These are phyloP conservation scores for Cygnus atratus DNA, from an alignment of 2,113 vertebrate genomes.

Conservation along the genomic window DNA sequence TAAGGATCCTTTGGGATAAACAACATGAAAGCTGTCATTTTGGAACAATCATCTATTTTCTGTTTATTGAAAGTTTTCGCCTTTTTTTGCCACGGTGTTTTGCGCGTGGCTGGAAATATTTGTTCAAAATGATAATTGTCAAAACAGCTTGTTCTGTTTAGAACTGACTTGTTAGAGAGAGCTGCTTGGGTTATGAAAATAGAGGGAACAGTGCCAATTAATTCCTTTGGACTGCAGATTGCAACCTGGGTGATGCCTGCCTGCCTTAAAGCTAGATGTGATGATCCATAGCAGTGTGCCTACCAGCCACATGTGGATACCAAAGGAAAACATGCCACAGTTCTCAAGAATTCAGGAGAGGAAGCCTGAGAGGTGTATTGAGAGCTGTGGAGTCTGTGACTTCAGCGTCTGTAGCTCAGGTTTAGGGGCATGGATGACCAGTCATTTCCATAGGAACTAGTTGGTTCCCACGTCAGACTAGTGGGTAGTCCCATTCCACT, in stretches of 20 bases:
- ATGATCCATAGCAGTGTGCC: accelerated
- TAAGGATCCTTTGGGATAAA: conserved; percentile 66
- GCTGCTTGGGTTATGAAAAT: background rate
- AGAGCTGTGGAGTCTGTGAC: background rate
- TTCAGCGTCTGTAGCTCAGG: background rate
- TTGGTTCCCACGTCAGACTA: background rate
- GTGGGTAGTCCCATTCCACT: background rate
- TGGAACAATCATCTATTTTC: conserved; percentile 62
- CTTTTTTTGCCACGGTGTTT: conserved; percentile 44
- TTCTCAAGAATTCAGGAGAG: background rate
- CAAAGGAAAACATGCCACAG: background rate
- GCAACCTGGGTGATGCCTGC: background rate
- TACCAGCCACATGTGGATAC: background rate
- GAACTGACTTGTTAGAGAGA: background rate
- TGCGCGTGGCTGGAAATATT: conserved; percentile 44
- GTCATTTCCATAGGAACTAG: accelerated
- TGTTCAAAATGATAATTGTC: conserved; percentile 52
- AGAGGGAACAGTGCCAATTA: background rate
- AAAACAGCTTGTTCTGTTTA: conserved; percentile 8
- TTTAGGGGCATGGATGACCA: background rate
- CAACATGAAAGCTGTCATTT: conserved; percentile 57
- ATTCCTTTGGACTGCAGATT: background rate
- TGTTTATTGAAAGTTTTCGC: conserved; percentile 46
- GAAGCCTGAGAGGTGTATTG: background rate
- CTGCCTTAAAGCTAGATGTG: background rate